These are phyloP conservation scores for Haplochromis vanheusdeni DNA, from an alignment of 2,113 vertebrate species.

Conservation along the genomic window DNA sequence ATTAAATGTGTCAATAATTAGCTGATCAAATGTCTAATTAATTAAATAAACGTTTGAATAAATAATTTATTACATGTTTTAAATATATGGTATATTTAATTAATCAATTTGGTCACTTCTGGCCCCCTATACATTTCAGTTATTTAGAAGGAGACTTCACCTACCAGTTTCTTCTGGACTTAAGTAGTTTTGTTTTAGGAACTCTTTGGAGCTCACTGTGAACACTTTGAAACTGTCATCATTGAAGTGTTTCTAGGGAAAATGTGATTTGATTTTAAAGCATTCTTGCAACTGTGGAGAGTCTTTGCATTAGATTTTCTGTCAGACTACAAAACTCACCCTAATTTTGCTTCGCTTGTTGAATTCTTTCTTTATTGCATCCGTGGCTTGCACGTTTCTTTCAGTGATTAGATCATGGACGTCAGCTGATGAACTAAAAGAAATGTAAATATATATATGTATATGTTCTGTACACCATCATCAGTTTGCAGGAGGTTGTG, in stretches of 20 bases:
- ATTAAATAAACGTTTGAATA: neutral
- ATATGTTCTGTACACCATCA: neutral
- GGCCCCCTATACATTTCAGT: neutral
- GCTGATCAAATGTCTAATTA: neutral
- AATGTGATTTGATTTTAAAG: neutral
- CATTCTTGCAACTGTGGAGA: neutral
- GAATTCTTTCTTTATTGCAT: neutral
- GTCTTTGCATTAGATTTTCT: neutral
- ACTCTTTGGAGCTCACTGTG: slow-evolving; percentile 42
- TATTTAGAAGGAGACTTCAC: neutral
- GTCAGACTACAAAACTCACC: neutral
- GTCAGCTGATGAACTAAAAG: neutral
- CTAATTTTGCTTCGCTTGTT: neutral
- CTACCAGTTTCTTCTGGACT: neutral
- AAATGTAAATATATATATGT: neutral
- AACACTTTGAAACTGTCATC: slow-evolving; percentile 6
- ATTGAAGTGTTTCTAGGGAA: slow-evolving; percentile 18
- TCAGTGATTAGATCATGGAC: neutral
- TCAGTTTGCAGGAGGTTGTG: neutral
- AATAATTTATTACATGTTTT: neutral
- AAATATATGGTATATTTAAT: neutral
- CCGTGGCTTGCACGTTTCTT: neutral
- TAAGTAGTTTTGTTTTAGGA: neutral
- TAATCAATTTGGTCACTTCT: neutral
- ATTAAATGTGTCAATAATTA: neutral